A percentile compares a stretch with the other conserved stretches of the same genome.
Conservation (phyloP, 2,888 invertebrate genomes). For the Drosophila tripunctata region DNA sequence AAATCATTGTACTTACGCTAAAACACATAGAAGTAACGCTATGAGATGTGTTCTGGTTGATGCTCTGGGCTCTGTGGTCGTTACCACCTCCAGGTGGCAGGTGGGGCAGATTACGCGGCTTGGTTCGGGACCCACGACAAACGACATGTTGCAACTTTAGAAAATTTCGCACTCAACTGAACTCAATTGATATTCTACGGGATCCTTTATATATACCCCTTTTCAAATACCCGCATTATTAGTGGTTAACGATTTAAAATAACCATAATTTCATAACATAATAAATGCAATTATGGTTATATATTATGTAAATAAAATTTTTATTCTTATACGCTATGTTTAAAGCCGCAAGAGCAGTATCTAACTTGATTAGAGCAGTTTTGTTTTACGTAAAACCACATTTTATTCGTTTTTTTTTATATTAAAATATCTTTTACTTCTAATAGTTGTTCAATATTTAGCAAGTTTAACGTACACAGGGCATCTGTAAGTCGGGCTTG, state of each 20-base stretch:
- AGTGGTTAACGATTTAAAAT: background rate
- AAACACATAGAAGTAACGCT: conserved; percentile 20
- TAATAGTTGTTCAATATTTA: too few species aligned
- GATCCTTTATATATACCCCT: background rate
- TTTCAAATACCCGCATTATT: background rate
- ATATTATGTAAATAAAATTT: background rate
- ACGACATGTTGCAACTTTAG: conserved; percentile 7
- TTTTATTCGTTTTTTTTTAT: too few species aligned
- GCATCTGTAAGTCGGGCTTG: too few species aligned
- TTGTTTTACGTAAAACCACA: too few species aligned
- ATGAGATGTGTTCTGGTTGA: conserved; percentile 18
- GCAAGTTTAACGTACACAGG: too few species aligned
- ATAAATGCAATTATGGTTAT: background rate
- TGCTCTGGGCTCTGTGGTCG: background rate
- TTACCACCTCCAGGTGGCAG: conserved; percentile 19
- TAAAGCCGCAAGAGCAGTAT: background rate
- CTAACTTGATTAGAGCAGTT: too few species aligned
- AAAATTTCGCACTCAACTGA: background rate
- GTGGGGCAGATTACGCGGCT: background rate
- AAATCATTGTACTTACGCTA: background rate
- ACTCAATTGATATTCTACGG: background rate
- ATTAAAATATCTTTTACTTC: too few species aligned
- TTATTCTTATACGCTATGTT: background rate
- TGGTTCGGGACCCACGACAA: conserved; percentile 14
- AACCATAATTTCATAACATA: background rate